Conservation (phyloP, 2,113 vertebrate genomes). For the Odobenus rosmarus region DNA sequence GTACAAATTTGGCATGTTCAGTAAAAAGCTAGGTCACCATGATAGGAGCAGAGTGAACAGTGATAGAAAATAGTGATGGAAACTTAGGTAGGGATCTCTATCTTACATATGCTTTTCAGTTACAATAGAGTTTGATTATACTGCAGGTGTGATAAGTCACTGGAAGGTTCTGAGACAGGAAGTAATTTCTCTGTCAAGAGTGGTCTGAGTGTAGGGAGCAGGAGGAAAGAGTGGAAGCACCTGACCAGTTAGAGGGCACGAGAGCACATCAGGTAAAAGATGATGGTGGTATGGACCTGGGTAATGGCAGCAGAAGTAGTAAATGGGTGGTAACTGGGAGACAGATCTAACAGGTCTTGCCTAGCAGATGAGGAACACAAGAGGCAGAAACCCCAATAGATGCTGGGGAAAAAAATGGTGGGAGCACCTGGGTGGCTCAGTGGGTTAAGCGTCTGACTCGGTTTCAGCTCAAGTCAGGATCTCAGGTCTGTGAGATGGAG, state of each 20-base stretch:
- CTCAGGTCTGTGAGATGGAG: neutral
- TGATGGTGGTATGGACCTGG: neutral
- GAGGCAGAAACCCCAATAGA: neutral
- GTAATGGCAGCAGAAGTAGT: neutral
- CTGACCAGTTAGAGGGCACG: neutral
- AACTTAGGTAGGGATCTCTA: neutral
- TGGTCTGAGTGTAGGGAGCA: too few species aligned
- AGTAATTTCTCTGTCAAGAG: neutral
- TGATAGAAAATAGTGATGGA: neutral
- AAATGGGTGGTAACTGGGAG: neutral
- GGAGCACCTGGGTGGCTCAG: neutral
- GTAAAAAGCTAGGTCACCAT: neutral
- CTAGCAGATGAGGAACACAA: neutral
- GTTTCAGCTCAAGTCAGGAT: neutral
- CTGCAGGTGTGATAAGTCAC: neutral
- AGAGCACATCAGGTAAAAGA: neutral
- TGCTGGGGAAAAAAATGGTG: neutral
- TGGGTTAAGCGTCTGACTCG: neutral
- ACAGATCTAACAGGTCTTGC: neutral
- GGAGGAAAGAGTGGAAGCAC: neutral
- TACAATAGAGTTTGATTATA: neutral
- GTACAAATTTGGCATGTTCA: neutral
- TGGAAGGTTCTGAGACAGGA: neutral
- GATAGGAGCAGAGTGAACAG: neutral
- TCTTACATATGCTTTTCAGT: neutral